phyloP scores from a whole-genome alignment of 2,888 invertebrate species.

The Pediacus dermestoides region DNA sequence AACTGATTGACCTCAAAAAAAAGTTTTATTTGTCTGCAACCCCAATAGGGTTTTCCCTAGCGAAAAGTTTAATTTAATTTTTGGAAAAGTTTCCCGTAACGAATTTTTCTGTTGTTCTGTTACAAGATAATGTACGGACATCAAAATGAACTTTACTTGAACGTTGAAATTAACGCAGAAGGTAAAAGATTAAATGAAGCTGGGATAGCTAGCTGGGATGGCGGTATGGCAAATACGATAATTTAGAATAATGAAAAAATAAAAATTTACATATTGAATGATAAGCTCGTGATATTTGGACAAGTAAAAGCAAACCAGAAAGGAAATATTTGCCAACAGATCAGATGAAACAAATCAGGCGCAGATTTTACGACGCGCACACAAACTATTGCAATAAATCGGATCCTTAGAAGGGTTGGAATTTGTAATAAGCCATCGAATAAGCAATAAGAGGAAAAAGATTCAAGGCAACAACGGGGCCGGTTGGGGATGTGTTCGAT shows the following conservation, averaged over 20 bases:
- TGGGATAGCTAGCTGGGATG: too few relatives aligned
- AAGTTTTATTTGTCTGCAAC: too few relatives aligned
- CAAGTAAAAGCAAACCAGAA: slow-evolving; percentile 8
- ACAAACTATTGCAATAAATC: slow-evolving; percentile 46
- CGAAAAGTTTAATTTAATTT: too few relatives aligned
- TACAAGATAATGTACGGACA: too few relatives aligned
- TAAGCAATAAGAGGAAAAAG: slow-evolving; percentile 41
- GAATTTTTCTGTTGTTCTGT: too few relatives aligned
- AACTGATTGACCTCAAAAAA: slow-evolving; percentile 3
- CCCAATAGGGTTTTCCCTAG: too few relatives aligned
- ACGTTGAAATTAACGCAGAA: too few relatives aligned
- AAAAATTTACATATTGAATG: slow-evolving; percentile 13
- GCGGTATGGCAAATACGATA: too few relatives aligned
- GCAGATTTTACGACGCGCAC: slow-evolving; percentile 31
- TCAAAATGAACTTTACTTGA: too few relatives aligned
- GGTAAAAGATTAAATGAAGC: too few relatives aligned
- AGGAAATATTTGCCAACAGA: slow-evolving; percentile 27
- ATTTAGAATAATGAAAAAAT: slow-evolving; percentile 2
- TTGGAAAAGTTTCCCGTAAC: too few relatives aligned
- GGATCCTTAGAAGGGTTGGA: slow-evolving; percentile 40
- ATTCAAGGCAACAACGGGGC: slow-evolving; percentile 22
- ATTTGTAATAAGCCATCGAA: slow-evolving; percentile 45
- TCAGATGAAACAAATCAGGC: slow-evolving; percentile 36
- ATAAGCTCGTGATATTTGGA: slow-evolving; percentile 11
- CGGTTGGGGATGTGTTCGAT: slow-evolving; percentile 21